Conservation (phyloP, 2,888 invertebrate genomes). For the Scelioninae gen. 1 region DNA sequence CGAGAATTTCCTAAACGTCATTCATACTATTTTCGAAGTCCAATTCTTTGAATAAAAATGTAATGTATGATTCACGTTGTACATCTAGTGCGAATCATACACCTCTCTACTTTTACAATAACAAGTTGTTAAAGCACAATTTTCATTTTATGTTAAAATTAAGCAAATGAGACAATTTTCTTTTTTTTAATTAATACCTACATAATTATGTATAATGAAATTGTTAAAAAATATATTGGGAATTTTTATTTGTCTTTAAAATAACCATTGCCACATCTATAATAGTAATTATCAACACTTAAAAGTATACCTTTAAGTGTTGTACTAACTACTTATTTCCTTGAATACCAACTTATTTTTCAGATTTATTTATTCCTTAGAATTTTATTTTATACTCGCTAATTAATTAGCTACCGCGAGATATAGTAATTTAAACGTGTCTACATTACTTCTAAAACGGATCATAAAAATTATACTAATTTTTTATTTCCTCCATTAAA, state of each 20-base stretch:
- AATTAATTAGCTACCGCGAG: constrained; percentile 12
- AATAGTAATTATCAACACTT: neutral
- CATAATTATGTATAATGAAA: constrained; percentile 27
- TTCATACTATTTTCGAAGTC: constrained; percentile 8
- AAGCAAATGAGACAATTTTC: constrained; percentile 10
- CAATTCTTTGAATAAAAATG: constrained; percentile 10
- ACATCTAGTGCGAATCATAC: constrained; percentile 19
- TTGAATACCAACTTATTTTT: constrained; percentile 22
- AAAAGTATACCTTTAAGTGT: too few species aligned
- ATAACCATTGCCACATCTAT: neutral
- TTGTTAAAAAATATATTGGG: neutral
- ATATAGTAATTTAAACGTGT: constrained; percentile 24
- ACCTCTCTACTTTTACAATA: constrained; percentile 14
- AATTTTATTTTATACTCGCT: constrained; percentile 10
- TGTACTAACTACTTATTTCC: neutral
- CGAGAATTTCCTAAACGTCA: neutral
- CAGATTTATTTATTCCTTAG: constrained; percentile 20
- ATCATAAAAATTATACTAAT: constrained; percentile 5
- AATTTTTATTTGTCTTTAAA: neutral
- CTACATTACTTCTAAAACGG: constrained; percentile 9
- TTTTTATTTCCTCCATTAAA: neutral
- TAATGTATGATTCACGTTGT: constrained; percentile 25
- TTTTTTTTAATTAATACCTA: constrained; percentile 19
- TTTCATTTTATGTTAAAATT: constrained; percentile 3
- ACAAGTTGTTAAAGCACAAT: constrained; percentile 19